Evolutionary conservation across 2,113 vertebrate species (phyloP).

Genomic region (Percopsis transmontana): DNA sequence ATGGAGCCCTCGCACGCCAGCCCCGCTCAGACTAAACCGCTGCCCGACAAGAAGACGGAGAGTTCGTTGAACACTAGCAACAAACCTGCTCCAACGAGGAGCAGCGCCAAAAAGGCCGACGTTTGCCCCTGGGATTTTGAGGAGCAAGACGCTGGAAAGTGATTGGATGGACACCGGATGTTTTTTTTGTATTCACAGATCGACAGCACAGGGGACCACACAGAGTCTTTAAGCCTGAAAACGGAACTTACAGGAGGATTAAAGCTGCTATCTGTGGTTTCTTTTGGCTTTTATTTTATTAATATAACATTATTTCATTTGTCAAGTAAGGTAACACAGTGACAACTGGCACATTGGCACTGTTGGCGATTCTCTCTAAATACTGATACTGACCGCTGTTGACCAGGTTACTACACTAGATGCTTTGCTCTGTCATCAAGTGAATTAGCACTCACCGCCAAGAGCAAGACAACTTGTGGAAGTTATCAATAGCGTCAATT

Average conservation of each 20-base stretch:
- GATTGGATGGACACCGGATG: slow-evolving; percentile 63
- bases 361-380: no score
- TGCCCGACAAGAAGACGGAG: slow-evolving; percentile 64
- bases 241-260: not conserved
- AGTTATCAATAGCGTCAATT: no score
- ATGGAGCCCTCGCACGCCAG: slow-evolving; percentile 42
- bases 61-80: slow-evolving; percentile 50
- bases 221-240: not conserved
- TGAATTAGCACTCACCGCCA: no score
- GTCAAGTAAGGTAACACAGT: no score
- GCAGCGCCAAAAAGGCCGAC: slow-evolving; percentile 62
- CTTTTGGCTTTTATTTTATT: no score
- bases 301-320: no score
- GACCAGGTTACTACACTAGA: not conserved
- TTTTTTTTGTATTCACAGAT: slow-evolving; percentile 48
- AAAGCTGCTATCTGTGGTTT: not conserved
- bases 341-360: no score
- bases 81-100: slow-evolving; percentile 55
- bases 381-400: not conserved
- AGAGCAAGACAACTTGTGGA: not conserved
- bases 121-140: slow-evolving; percentile 84
- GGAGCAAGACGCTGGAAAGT: slow-evolving; percentile 70
- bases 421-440: not conserved
- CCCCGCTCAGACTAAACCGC: slow-evolving; percentile 57
- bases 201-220: slow-evolving; percentile 28